These are phyloP conservation scores for Rhynchomys soricoides DNA, from an alignment of 2,113 vertebrate species.

Conservation along the genomic window DNA sequence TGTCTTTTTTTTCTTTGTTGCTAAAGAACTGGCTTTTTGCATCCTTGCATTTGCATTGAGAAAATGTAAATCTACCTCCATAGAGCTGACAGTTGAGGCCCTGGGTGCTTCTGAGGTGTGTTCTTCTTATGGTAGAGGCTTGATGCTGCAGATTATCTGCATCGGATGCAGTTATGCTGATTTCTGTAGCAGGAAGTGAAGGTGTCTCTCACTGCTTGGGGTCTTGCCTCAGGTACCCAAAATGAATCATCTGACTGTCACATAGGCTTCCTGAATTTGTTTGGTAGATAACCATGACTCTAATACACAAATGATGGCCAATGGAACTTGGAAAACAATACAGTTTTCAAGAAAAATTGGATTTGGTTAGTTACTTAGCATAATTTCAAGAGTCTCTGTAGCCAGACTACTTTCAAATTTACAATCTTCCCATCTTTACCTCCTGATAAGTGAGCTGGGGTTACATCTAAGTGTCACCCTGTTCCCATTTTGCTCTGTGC, in stretches of 20 bases:
- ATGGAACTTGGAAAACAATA: neutral
- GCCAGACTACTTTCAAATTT: neutral
- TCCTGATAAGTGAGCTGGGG: neutral
- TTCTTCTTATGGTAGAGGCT: neutral
- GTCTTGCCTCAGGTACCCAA: neutral
- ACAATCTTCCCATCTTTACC: neutral
- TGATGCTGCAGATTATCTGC: neutral
- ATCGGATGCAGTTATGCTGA: neutral
- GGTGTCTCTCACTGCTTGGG: neutral
- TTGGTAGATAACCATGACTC: neutral
- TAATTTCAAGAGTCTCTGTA: neutral
- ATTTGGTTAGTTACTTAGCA: neutral
- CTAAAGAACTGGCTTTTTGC: neutral
- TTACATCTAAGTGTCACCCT: neutral
- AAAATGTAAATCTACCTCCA: conserved; percentile 8
- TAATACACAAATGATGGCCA: neutral
- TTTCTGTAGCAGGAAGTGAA: neutral
- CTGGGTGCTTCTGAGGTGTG: neutral
- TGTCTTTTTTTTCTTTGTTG: neutral
- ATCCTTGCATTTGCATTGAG: conserved; percentile 42
- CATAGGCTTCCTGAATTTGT: neutral
- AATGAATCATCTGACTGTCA: neutral
- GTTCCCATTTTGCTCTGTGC: neutral
- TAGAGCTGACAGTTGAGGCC: neutral
- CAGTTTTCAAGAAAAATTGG: neutral